Conservation (phyloP, 64 coral and sea anemone species). For the Montipora sp. region DNA sequence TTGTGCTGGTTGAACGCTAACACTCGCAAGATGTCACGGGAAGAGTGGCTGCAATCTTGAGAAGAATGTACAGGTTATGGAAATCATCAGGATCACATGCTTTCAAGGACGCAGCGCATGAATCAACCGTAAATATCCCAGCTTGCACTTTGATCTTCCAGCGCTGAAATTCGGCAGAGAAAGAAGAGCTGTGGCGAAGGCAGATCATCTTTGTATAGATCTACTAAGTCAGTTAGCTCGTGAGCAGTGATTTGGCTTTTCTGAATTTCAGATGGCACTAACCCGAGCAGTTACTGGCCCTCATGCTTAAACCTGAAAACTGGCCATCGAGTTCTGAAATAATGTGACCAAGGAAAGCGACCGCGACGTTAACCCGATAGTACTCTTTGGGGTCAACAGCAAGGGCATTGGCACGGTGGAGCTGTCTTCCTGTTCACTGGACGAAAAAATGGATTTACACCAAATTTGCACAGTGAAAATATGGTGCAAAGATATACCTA, state of each 20-base stretch:
- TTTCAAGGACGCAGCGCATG: neutral
- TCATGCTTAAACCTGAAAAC: constrained; percentile 18
- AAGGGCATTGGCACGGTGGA: constrained; percentile 42
- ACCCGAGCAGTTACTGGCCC: constrained; percentile 48
- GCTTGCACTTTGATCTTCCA: constrained; percentile 37
- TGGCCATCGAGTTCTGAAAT: constrained; percentile 43
- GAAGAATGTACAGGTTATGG: constrained; percentile 53
- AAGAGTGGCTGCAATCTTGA: constrained; percentile 66
- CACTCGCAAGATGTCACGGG: constrained; percentile 61
- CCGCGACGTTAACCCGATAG: constrained; percentile 50
- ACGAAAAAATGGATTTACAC: too few species aligned
- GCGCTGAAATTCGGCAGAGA: constrained; percentile 41
- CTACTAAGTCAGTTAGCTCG: constrained; percentile 28
- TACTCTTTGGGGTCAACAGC: constrained; percentile 48
- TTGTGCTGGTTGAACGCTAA: constrained; percentile 53
- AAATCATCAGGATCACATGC: constrained; percentile 53
- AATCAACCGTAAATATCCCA: neutral
- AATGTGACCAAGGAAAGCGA: constrained; percentile 68
- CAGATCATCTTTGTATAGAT: constrained; percentile 56
- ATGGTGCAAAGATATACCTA: too few species aligned
- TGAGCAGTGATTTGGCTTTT: constrained; percentile 25
- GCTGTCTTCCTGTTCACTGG: constrained; percentile 50
- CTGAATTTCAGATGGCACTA: constrained; percentile 47
- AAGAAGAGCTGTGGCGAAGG: constrained; percentile 46
- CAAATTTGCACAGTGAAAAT: too few species aligned